Evolutionary conservation across 2,113 vertebrate genomes (phyloP).

Genomic region (Riparia riparia): DNA sequence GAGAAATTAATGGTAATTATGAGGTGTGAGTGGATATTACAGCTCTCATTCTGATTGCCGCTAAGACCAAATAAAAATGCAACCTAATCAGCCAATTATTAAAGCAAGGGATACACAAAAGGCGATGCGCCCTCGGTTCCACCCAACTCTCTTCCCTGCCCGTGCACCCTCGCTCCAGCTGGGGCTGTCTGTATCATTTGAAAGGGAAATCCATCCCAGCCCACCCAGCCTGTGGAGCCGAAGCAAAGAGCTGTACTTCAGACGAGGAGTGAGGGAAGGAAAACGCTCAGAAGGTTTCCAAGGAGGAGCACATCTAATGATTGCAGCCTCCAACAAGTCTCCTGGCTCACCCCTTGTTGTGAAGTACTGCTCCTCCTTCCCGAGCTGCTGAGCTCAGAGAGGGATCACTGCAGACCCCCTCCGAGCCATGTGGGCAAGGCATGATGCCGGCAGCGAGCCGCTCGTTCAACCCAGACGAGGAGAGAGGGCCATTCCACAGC

Average conservation of each 20-base stretch:
- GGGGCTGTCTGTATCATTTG: neutral
- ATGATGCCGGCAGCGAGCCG: neutral
- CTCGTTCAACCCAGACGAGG: neutral
- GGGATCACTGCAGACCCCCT: neutral
- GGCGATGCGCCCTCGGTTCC: neutral
- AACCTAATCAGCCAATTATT: constrained; percentile 75
- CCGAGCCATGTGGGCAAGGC: neutral
- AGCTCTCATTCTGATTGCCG: constrained; percentile 72
- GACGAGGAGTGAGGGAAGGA: neutral
- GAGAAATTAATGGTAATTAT: constrained; percentile 78
- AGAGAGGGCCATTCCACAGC: neutral
- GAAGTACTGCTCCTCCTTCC: constrained; percentile 11
- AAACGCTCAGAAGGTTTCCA: constrained; percentile 25
- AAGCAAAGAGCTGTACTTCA: neutral
- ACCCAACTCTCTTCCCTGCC: neutral
- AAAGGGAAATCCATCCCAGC: neutral
- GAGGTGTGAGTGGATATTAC: constrained; percentile 70
- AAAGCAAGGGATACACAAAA: constrained; percentile 69
- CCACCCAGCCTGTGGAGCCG: neutral
- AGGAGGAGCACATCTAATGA: constrained; percentile 35
- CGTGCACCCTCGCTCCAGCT: neutral
- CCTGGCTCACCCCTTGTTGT: neutral
- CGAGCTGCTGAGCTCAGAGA: neutral
- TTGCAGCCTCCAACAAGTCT: constrained; percentile 28
- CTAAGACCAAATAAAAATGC: constrained; percentile 74